Conservation (phyloP, 1,140 invertebrate species). For the Lepidostoma basale region DNA sequence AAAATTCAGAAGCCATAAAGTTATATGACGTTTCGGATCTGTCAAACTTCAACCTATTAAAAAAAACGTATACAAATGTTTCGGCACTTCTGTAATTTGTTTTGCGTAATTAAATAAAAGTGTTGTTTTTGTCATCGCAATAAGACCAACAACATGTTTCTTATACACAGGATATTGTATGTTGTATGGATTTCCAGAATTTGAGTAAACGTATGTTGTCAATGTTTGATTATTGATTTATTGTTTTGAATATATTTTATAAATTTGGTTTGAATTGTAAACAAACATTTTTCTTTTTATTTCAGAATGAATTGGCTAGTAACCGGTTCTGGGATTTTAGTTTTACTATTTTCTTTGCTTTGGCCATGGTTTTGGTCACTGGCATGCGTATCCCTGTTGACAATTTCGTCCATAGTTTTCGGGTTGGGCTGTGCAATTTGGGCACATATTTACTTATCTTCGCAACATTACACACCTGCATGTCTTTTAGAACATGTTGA, state of each 20-base stretch:
- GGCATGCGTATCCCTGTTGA: constrained; percentile 26
- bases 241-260: constrained; percentile 1
- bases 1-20: neutral
- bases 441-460: constrained; percentile 57
- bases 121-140: no score
- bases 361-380: constrained; percentile 41
- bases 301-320: constrained; percentile 40
- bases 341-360: constrained; percentile 33
- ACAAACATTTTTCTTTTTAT: constrained; percentile 9
- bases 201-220: constrained; percentile 32
- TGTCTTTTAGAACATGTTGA: constrained; percentile 57
- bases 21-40: constrained; percentile 6
- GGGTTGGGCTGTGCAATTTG: constrained; percentile 46
- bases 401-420: constrained; percentile 33
- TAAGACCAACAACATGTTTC: no score
- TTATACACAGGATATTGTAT: no score
- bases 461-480: constrained; percentile 56
- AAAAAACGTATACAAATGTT: constrained; percentile 16
- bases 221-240: constrained; percentile 21
- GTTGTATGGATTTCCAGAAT: neutral
- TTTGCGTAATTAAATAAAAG: neutral
- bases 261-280: neutral
- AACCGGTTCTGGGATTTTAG: constrained; percentile 33
- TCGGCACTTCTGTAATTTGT: neutral
- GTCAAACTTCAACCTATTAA: constrained; percentile 17